A percentile compares a stretch with the other conserved stretches of the same genome.
Evolutionary conservation across 2,113 vertebrate species (phyloP).

Genomic region (Passer montanus): DNA sequence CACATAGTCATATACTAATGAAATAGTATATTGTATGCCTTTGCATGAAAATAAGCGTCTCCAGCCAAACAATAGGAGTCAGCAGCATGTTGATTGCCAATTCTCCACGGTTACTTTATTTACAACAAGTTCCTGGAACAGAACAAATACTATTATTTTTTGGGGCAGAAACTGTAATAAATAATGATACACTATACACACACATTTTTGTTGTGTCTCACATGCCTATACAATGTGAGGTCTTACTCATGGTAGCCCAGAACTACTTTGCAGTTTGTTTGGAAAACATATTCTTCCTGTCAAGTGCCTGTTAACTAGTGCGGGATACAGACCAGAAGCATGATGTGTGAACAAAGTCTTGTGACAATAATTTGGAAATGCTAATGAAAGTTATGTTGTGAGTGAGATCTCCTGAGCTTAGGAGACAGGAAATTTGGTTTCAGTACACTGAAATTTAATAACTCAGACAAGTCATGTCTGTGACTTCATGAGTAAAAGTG

Average conservation of each 20-base stretch:
- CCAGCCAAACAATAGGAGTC: background rate
- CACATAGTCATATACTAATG: background rate
- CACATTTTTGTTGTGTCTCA: background rate
- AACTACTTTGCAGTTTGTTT: background rate
- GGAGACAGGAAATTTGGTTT: background rate
- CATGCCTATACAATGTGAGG: background rate
- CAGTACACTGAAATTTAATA: background rate
- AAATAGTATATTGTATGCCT: background rate
- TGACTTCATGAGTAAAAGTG: background rate
- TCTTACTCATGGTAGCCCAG: background rate
- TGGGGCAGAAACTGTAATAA: background rate
- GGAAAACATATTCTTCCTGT: background rate
- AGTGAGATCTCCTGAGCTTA: background rate
- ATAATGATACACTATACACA: background rate
- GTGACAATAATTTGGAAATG: background rate
- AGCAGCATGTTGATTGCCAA: background rate
- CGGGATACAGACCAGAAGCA: background rate
- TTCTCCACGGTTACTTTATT: background rate
- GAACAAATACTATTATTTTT: background rate
- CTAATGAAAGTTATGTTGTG: background rate
- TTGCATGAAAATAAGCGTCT: background rate
- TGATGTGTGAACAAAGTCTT: background rate
- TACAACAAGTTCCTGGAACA: background rate
- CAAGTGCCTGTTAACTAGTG: background rate
- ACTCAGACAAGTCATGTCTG: background rate